Percentiles rank a stretch among this genome's conserved stretches.
phyloP scores from a whole-genome alignment of 2,888 invertebrate genomes.

The Serripes groenlandicus region DNA sequence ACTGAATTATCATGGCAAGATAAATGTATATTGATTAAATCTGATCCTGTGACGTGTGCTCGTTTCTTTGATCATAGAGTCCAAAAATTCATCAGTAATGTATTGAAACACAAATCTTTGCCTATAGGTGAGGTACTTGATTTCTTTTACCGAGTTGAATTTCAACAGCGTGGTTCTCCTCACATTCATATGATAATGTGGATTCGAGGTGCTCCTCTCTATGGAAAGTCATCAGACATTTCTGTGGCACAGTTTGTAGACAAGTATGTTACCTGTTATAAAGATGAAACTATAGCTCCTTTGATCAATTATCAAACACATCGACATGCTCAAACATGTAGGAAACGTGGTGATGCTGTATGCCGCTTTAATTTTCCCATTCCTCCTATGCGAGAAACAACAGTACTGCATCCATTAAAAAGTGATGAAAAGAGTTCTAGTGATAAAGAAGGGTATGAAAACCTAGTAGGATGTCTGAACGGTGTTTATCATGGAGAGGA shows the following conservation, averaged over 20 bases:
- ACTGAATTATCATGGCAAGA: not conserved
- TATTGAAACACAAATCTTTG: constrained; percentile 15
- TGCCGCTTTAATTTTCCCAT: constrained; percentile 25
- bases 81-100: not conserved
- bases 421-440: not conserved
- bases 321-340: constrained; percentile 28
- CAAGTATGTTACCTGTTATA: constrained; percentile 26
- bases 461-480: no score
- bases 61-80: not conserved
- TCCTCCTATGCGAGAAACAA: constrained; percentile 35
- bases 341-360: constrained; percentile 31
- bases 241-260: constrained; percentile 21
- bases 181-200: constrained; percentile 70
- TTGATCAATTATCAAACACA: constrained; percentile 41
- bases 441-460: not conserved
- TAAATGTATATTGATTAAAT: not conserved
- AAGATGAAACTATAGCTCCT: not conserved
- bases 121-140: constrained; percentile 65
- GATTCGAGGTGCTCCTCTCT: constrained; percentile 62
- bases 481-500: no score
- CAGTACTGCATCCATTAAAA: constrained; percentile 8
- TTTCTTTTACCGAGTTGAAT: constrained; percentile 68
- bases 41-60: constrained; percentile 4
- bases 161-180: constrained; percentile 72
- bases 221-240: not conserved